Conservation (phyloP, 2,888 invertebrate species). For the Protophormia terraenovae region DNA sequence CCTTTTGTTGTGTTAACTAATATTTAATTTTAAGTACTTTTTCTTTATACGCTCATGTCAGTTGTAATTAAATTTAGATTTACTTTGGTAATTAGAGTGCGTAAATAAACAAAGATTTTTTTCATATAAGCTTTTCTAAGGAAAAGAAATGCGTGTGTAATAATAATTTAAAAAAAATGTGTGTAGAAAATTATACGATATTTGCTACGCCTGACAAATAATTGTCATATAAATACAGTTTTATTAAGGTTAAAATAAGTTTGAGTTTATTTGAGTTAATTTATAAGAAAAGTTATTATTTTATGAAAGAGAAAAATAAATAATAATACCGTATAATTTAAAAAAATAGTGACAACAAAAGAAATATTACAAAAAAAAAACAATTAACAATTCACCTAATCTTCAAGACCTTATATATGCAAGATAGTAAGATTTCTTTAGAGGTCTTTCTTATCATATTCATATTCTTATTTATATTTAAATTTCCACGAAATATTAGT, state of each 20-base stretch:
- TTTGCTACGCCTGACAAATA: background rate
- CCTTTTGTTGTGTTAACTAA: background rate
- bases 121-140: background rate
- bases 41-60: constrained; percentile 1
- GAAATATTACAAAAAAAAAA: too few species aligned
- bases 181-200: background rate
- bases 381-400: too few species aligned
- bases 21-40: background rate
- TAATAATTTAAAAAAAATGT: background rate
- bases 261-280: background rate
- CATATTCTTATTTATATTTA: too few species aligned
- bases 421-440: too few species aligned
- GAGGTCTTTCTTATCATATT: too few species aligned
- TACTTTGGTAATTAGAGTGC: constrained; percentile 30
- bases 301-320: too few species aligned
- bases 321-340: too few species aligned
- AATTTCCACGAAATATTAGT: too few species aligned
- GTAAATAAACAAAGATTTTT: background rate
- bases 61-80: constrained; percentile 25
- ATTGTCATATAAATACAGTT: background rate
- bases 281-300: background rate
- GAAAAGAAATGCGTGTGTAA: constrained; percentile 6
- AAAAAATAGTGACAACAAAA: too few species aligned
- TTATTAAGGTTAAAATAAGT: background rate
- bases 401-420: too few species aligned